phyloP scores from a whole-genome alignment of 2,113 vertebrate species.

The Poeciliopsis retropinna region DNA sequence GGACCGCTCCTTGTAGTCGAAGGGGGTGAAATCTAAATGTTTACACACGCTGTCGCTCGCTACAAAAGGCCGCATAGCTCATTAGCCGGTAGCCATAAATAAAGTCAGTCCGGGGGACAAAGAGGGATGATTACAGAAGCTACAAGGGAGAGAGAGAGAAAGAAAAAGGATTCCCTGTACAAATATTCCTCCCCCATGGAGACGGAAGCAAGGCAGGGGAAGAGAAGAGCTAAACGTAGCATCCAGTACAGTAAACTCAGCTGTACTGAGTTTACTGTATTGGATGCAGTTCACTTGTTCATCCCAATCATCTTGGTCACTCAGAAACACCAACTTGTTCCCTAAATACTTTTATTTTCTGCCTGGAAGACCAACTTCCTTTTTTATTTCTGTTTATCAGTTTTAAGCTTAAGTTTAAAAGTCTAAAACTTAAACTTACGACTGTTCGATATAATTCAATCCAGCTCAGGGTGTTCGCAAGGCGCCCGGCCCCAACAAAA shows the following conservation, averaged over 20 bases:
- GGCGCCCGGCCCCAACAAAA: too few species aligned
- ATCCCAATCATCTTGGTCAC: constrained; percentile 45
- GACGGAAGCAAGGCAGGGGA: constrained; percentile 24
- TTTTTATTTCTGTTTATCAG: background rate
- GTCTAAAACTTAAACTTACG: background rate
- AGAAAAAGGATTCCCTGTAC: constrained; percentile 31
- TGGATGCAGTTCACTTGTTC: constrained; percentile 31
- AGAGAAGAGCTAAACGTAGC: constrained; percentile 16
- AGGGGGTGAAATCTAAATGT: constrained; percentile 64
- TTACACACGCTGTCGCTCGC: constrained; percentile 65
- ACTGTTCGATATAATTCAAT: background rate
- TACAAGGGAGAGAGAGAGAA: constrained; percentile 20
- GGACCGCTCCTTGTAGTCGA: constrained; percentile 41
- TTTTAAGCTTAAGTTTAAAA: background rate
- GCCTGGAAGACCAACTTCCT: background rate
- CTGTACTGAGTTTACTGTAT: too few species aligned
- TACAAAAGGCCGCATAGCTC: constrained; percentile 57
- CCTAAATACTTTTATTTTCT: constrained; percentile 34
- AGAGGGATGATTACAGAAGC: constrained; percentile 47
- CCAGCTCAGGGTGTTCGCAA: too few species aligned
- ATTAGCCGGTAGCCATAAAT: constrained; percentile 62
- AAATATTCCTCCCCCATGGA: constrained; percentile 59
- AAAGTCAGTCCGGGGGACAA: constrained; percentile 58
- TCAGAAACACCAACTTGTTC: constrained; percentile 29
- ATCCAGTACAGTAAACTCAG: constrained; percentile 49